phyloP scores from a whole-genome alignment of 2,888 invertebrate species.

The Rhogogaster chlorosoma region DNA sequence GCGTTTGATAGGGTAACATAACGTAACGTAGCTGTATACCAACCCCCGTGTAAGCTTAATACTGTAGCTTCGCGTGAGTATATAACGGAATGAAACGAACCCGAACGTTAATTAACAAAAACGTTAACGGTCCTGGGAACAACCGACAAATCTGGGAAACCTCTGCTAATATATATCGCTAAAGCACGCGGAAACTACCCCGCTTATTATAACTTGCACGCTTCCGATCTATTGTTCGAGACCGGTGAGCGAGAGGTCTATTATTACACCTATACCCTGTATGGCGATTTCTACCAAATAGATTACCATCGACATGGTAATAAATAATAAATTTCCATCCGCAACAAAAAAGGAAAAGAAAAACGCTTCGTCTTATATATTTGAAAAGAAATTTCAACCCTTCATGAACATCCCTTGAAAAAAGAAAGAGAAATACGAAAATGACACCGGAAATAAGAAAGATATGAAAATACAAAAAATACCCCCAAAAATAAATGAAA shows the following conservation, averaged over 20 bases:
- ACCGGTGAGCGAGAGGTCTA: neutral
- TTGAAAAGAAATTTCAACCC: neutral
- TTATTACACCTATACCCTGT: neutral
- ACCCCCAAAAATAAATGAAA: neutral
- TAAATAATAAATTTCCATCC: neutral
- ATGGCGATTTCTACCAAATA: neutral
- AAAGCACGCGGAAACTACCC: neutral
- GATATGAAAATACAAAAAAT: neutral
- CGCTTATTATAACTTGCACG: neutral
- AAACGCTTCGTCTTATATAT: neutral
- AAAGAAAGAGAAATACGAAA: neutral
- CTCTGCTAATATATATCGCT: constrained; percentile 5
- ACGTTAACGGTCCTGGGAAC: neutral
- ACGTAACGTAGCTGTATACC: neutral
- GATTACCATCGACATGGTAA: neutral
- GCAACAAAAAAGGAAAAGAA: neutral
- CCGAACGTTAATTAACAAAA: constrained; percentile 35
- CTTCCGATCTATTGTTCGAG: constrained; percentile 11
- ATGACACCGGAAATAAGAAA: neutral
- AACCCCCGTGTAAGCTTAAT: neutral
- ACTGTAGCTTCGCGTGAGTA: neutral
- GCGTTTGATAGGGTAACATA: neutral
- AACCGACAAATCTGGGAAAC: constrained; percentile 19
- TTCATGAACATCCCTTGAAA: neutral
- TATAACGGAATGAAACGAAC: neutral